A percentile compares a stretch with the other conserved stretches of the same genome.
These are phyloP conservation scores for Synanthedon formicaeformis DNA, from an alignment of 2,888 invertebrate species.

Conservation along the genomic window DNA sequence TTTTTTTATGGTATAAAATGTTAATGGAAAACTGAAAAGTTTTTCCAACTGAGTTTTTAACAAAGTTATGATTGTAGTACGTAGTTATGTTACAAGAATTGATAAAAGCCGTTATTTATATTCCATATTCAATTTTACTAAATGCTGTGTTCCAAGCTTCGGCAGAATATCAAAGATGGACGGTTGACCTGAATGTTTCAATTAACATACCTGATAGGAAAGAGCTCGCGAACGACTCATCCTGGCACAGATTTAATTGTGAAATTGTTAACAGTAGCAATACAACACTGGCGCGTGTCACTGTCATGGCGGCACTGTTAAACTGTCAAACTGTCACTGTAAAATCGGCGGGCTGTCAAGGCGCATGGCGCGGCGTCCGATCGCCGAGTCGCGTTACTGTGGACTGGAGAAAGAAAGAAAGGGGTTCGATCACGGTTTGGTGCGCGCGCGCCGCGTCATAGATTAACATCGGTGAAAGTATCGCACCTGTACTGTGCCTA, in stretches of 20 bases:
- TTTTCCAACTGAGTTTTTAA: no score
- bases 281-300: conserved; percentile 22
- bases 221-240: conserved; percentile 85
- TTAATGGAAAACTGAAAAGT: no score
- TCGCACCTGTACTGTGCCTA: background rate
- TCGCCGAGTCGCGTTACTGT: conserved; percentile 28
- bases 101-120: no score
- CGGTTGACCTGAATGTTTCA: background rate
- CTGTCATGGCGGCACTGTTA: conserved; percentile 36
- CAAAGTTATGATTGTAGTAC: no score
- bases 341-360: conserved; percentile 20
- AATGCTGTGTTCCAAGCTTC: no score
- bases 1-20: no score
- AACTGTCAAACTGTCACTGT: conserved; percentile 15
- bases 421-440: conserved; percentile 24
- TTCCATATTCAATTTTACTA: no score
- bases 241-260: conserved; percentile 55
- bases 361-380: conserved; percentile 45
- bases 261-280: conserved; percentile 25
- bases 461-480: background rate
- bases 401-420: conserved; percentile 49
- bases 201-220: conserved; percentile 79
- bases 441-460: conserved; percentile 7
- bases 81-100: no score
- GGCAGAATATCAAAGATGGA: background rate